Base-by-base conservation (phyloP, 2,888 invertebrate genomes). In the Tachina lurida region DNA sequence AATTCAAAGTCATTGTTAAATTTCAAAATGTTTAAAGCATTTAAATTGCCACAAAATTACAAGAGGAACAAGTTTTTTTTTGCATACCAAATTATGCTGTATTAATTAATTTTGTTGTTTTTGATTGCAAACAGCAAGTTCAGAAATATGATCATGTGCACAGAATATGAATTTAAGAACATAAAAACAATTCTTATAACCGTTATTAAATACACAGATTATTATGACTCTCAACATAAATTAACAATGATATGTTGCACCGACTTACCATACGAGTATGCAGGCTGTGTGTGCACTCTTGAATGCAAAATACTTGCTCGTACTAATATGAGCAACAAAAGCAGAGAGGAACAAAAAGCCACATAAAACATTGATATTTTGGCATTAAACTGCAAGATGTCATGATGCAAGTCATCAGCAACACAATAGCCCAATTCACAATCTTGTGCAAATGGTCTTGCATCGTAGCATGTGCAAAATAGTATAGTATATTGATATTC, bases 341-440 rank as follows among this genome's bases (percentile, higher is more conserved):
- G 31, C 7, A 31, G 7, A 31, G 7, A 31, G 7, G 31, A 41
- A 41, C 60, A 67, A 67, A 54, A 67, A 45, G 41, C 31, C 63
- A 58, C 56, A 65, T 12, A 67, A 78, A 83, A 68, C 60, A 49
- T 65, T 73, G 60, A 75, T 70, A 56, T 75, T 65, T 75, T 80
- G 58, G 73, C 54, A 77, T 78, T 78, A 84, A 79, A 79, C 80
- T 81, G 84, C 84, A 74, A 81, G 77, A 77, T 81, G 77, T 76
- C 84, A 77, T 81, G 77, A 68, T 77, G 74, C 80, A 71, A 73
- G 60, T 49, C 73, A 84, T 62, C 73, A 74, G 62, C 62, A 73
- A 77, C 80, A 76, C 76, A 65, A 84, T n/a, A n/a, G n/a, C n/a
- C n/a, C n/a, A n/a, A n/a, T n/a, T n/a, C n/a, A n/a, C n/a, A n/a